phyloP scores from a whole-genome alignment of 2,113 vertebrate species.

The Leptobrachium leishanense region DNA sequence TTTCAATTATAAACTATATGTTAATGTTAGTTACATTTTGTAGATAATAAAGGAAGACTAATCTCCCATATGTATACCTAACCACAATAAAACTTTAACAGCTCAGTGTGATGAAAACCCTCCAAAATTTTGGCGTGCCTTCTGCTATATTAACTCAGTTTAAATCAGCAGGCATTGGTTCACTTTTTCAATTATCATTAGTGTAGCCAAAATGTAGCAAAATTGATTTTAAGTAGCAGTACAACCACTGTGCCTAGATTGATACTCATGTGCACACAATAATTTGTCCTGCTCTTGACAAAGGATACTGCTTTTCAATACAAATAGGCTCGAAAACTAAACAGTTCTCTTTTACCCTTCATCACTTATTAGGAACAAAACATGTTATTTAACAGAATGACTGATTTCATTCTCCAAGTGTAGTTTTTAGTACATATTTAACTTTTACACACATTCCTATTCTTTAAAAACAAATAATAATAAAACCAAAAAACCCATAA shows the following conservation, averaged over 20 bases:
- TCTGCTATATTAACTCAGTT: slow-evolving; percentile 16
- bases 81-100: slow-evolving; percentile 36
- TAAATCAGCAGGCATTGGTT: slow-evolving; percentile 17
- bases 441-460: too few relatives aligned
- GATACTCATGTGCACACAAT: not conserved
- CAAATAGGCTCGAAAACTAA: too few relatives aligned
- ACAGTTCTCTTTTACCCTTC: too few relatives aligned
- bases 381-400: too few relatives aligned
- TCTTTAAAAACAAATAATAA: too few relatives aligned
- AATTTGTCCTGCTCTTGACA: too few relatives aligned
- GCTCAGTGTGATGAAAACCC: slow-evolving; percentile 23
- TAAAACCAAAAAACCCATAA: too few relatives aligned
- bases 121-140: slow-evolving; percentile 23
- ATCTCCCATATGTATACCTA: slow-evolving; percentile 19
- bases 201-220: slow-evolving; percentile 21
- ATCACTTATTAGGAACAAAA: too few relatives aligned
- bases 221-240: slow-evolving; percentile 22
- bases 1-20: not conserved
- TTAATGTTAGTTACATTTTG: not conserved
- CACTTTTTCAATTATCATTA: slow-evolving; percentile 29
- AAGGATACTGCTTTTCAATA: too few relatives aligned
- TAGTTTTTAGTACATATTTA: too few relatives aligned
- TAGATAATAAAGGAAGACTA: slow-evolving; percentile 16
- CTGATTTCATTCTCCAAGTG: too few relatives aligned
- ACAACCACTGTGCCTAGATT: slow-evolving; percentile 1